These are phyloP conservation scores for Eretmochelys imbricata DNA, from an alignment of 2,113 vertebrate species.

Conservation along the genomic window DNA sequence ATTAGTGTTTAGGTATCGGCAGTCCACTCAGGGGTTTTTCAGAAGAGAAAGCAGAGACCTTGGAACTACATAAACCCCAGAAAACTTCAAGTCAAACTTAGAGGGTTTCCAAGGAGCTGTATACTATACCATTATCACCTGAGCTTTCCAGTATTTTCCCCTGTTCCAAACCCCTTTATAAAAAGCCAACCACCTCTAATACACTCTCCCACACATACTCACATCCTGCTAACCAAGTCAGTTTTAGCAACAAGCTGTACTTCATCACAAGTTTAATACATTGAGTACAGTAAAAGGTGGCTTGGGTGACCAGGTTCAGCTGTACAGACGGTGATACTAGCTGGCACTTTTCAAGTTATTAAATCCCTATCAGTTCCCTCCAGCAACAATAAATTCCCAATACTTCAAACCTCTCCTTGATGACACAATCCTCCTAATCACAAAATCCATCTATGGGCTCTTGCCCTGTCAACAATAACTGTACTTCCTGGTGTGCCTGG, in stretches of 20 bases:
- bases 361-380: neutral
- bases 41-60: neutral
- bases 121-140: conserved; percentile 2
- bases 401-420: neutral
- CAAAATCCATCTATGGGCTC: neutral
- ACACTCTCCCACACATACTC: neutral
- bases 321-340: neutral
- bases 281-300: no score
- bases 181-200: neutral
- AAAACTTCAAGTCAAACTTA: neutral
- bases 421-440: neutral
- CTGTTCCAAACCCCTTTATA: neutral
- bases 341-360: neutral
- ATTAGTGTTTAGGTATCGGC: conserved; percentile 53
- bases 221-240: neutral
- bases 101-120: neutral
- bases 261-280: neutral
- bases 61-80: neutral
- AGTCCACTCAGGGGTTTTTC: conserved; percentile 39
- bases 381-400: neutral
- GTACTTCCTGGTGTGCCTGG: neutral
- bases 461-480: no score
- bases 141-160: neutral
- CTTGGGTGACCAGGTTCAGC: neutral
- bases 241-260: neutral